A percentile compares a stretch with the other conserved stretches of the same genome.
Evolutionary conservation across 2,888 invertebrate genomes (phyloP).

Genomic region (Suillia variegata): DNA sequence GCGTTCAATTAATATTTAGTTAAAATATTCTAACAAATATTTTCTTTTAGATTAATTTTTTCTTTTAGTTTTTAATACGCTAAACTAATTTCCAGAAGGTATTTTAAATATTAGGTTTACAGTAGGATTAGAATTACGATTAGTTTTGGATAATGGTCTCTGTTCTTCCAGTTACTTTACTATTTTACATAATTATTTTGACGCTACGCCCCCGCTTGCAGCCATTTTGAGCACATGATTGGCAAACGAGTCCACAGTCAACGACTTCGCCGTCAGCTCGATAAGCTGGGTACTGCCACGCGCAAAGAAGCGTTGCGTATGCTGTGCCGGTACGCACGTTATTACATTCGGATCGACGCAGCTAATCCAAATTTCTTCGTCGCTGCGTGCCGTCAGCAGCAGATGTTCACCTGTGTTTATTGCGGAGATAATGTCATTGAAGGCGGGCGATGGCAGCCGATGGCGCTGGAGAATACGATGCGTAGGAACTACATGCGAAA

Average conservation of each 20-base stretch:
- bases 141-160: too few relatives aligned
- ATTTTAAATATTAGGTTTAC: too few relatives aligned
- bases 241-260: constrained; percentile 51
- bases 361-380: constrained; percentile 56
- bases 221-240: constrained; percentile 53
- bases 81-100: too few relatives aligned
- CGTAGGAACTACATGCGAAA: constrained; percentile 50
- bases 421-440: constrained; percentile 40
- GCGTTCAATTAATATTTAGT: too few relatives aligned
- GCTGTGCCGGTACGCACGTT: constrained; percentile 37
- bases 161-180: too few relatives aligned
- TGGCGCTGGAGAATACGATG: constrained; percentile 50
- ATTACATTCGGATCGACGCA: constrained; percentile 48
- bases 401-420: constrained; percentile 53
- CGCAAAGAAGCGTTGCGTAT: constrained; percentile 46
- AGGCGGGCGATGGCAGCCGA: constrained; percentile 45
- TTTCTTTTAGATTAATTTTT: too few relatives aligned
- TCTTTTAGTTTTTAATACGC: too few relatives aligned
- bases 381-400: constrained; percentile 41
- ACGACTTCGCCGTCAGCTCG: constrained; percentile 40
- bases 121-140: too few relatives aligned
- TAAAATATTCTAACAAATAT: too few relatives aligned
- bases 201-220: too few relatives aligned
- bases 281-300: constrained; percentile 51
- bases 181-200: too few relatives aligned